A percentile compares a stretch with the other conserved stretches of the same genome.
Evolutionary conservation across 2,113 vertebrate species (phyloP).

Genomic region (Scolopax mira): DNA sequence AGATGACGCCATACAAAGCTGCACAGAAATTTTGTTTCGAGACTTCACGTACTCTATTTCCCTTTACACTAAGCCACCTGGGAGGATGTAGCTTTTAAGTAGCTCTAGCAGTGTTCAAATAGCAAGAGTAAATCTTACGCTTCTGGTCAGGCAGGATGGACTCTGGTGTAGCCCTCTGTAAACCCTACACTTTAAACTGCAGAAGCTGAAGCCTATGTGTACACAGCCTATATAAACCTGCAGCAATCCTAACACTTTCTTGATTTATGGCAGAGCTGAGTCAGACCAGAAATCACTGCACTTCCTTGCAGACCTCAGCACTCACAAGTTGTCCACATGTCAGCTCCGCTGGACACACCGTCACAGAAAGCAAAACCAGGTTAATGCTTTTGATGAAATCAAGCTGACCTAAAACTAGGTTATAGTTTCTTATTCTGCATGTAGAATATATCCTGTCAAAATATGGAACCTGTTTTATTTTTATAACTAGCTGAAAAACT

Average conservation of each 20-base stretch:
- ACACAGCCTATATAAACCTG: not conserved
- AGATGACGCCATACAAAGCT: not conserved
- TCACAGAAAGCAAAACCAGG: not conserved
- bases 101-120: not conserved
- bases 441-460: not conserved
- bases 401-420: not conserved
- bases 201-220: not conserved
- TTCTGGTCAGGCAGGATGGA: not conserved
- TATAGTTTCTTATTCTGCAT: not conserved
- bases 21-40: not conserved
- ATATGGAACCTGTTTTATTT: not conserved
- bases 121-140: not conserved
- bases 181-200: not conserved
- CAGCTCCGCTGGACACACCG: not conserved
- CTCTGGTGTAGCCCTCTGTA: not conserved
- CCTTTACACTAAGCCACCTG: not conserved
- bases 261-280: not conserved
- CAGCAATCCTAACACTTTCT: not conserved
- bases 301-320: not conserved
- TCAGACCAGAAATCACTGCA: not conserved
- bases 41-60: not conserved
- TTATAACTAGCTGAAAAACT: not conserved
- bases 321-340: rapidly evolving
- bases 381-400: not conserved
- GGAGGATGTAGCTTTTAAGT: not conserved